Percentiles rank a stretch among this genome's conserved stretches.
These are phyloP conservation scores for Oasisia sp. DNA, from an alignment of 2,888 invertebrate species.

Conservation along the genomic window DNA sequence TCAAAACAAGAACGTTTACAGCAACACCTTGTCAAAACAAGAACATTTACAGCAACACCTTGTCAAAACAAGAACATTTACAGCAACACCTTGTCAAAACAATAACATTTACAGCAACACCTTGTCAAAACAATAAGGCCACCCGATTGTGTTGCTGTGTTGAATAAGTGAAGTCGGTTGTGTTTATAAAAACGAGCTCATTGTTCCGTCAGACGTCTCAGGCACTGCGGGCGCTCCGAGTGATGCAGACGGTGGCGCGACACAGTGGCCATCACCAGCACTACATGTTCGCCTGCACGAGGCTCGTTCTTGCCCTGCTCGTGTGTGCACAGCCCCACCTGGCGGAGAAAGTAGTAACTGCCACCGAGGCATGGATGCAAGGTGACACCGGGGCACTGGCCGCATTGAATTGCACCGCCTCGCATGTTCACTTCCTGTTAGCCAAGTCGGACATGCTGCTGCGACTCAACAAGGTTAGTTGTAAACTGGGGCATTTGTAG, in stretches of 20 bases:
- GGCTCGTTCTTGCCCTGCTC: neutral
- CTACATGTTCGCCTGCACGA: neutral
- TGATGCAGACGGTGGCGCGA: neutral
- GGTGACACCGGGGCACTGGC: neutral
- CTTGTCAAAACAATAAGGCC: neutral
- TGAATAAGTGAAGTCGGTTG: no score
- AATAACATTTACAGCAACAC: neutral
- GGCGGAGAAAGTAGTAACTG: neutral
- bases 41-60: no score
- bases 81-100: no score
- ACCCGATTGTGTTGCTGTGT: neutral
- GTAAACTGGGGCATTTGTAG: neutral
- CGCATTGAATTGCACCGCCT: neutral
- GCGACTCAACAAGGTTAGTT: neutral
- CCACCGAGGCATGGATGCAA: neutral
- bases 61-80: no score
- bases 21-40: no score
- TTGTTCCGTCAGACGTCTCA: neutral
- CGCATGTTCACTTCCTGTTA: neutral
- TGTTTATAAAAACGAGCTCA: no score
- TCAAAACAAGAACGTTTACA: no score
- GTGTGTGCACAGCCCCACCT: neutral
- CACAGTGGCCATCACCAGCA: neutral
- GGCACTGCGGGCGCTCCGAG: neutral
- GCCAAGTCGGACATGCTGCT: neutral